Base-by-base conservation (phyloP, 2,113 vertebrate species). In the Condylura cristata region DNA sequence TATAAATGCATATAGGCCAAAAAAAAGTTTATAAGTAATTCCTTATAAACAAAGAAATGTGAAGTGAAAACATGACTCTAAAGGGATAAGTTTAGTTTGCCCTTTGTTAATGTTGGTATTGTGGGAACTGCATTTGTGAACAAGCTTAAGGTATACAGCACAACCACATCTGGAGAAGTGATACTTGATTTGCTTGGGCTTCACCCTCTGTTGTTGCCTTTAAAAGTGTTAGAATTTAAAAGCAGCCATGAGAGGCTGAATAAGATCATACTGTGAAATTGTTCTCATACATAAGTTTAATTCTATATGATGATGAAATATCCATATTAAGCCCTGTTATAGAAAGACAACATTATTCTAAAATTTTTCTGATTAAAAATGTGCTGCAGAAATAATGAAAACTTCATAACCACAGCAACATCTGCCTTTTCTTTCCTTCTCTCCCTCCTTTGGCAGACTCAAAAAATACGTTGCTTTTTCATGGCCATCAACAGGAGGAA, bases 171-270 rank as follows among this genome's bases (percentile, higher is more conserved):
- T 46, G 39, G 5, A 61, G 48, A 76, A 76, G 26, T 78, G 26
- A 84, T 51, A 81, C 51, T 22, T 44, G 63, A 3, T 26, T 88
- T 3, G 30, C 22, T 20, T 18, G 10, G 17, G 8, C 8, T 72
- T 2, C 16, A 17, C 10, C 68, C 58, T 53, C 17, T 34, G 30
- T 66, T 18, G 34, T 51, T 60, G 58, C 16, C 24, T 87, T 74
- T 68, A 80, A 91, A 51, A n/a, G 22, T 74, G 72, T 48, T 87
- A 79, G 82, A 71, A 80, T 89, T 95, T 78, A 84, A 37, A 81
- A 86, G 22, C 83, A 63, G 74, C 34, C 4, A 72, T 37, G 32
- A 68, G 26, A 37, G n/a, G 6, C 60, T 80, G 30, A 16, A 14
- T 83, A 87, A 94, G 75, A 84, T 18, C 2, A 30, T 30, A 16